Evolutionary conservation across 2,113 vertebrate genomes (phyloP).

Genomic region (Microcebus griseorufus): DNA sequence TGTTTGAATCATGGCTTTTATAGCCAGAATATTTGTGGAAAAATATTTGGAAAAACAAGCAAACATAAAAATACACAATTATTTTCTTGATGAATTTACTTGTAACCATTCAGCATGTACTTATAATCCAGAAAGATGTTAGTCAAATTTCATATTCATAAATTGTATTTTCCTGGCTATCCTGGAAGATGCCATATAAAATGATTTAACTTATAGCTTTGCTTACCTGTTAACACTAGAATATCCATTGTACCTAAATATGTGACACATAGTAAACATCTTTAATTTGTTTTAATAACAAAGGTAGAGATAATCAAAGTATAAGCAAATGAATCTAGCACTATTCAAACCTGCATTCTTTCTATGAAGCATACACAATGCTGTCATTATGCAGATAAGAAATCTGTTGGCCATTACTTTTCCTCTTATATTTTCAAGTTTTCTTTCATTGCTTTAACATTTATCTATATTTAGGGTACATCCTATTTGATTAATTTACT

Average conservation of each 20-base stretch:
- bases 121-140: neutral
- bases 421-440: neutral
- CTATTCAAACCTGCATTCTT: neutral
- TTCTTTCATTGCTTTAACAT: conserved; percentile 1
- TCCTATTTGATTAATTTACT: conserved; percentile 71
- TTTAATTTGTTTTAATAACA: neutral
- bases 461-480: conserved; percentile 11
- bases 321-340: neutral
- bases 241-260: neutral
- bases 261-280: neutral
- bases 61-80: neutral
- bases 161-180: neutral
- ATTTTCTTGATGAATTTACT: neutral
- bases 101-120: neutral
- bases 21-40: neutral
- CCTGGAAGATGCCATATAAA: neutral
- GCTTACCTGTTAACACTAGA: neutral
- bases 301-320: neutral
- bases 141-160: neutral
- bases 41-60: neutral
- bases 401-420: neutral
- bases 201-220: neutral
- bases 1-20: neutral
- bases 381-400: neutral
- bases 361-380: neutral